Conservation (phyloP, 2,797 vertebrate genomes). For the Tinamus major region DNA sequence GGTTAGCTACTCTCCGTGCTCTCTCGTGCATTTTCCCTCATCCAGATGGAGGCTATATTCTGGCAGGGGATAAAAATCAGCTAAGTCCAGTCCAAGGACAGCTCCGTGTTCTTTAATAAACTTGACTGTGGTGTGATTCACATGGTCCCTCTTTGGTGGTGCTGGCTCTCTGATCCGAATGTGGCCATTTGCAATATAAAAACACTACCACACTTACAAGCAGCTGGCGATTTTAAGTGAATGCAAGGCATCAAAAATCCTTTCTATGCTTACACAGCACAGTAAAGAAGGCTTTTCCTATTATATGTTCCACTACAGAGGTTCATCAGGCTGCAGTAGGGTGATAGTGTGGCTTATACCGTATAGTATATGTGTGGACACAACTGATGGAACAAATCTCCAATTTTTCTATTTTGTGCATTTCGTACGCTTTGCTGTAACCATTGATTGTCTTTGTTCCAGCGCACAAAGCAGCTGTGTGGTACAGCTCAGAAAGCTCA, state of each 20-base stretch:
- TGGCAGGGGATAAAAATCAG: not conserved
- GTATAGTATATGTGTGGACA: not conserved
- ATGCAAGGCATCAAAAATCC: not conserved
- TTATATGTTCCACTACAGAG: not conserved
- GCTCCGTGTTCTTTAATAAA: not conserved
- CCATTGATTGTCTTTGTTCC: slow-evolving; percentile 33
- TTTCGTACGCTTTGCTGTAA: slow-evolving; percentile 15
- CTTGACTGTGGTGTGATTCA: not conserved
- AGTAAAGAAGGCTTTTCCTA: not conserved
- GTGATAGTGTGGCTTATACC: not conserved
- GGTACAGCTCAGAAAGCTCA: not conserved
- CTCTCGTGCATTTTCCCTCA: not conserved
- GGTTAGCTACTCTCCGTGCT: not conserved
- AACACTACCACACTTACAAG: not conserved
- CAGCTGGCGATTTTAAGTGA: not conserved
- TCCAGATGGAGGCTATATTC: not conserved
- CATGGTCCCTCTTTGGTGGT: not conserved
- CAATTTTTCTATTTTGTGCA: not conserved
- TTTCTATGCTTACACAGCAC: not conserved
- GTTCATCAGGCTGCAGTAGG: not conserved
- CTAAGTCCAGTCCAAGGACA: not conserved
- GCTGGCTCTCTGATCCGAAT: not conserved
- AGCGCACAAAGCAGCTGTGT: not conserved
- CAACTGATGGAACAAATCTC: not conserved
- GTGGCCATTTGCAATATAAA: not conserved